Conservation (phyloP, 2,113 vertebrate genomes). For the Etheostoma spectabile region DNA sequence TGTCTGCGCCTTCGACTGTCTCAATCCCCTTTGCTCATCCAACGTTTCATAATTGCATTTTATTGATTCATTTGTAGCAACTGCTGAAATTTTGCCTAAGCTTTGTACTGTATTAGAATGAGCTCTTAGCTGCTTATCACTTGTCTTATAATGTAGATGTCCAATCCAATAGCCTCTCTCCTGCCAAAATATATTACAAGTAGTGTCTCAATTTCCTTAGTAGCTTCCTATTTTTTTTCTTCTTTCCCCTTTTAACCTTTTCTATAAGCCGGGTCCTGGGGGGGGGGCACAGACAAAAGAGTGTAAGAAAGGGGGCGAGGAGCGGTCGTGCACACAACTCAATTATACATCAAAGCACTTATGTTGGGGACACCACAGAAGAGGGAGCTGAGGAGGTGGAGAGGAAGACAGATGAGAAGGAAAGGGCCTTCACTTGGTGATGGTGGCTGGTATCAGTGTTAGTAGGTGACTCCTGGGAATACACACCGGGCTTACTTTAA, state of each 20-base stretch:
- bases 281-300: slow-evolving; percentile 14
- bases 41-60: slow-evolving; percentile 33
- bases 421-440: slow-evolving; percentile 22
- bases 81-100: slow-evolving; percentile 1
- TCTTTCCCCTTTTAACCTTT: slow-evolving; percentile 33
- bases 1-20: slow-evolving; percentile 12
- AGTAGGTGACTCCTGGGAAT: background rate
- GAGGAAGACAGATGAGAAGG: background rate
- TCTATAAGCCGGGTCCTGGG: slow-evolving; percentile 41
- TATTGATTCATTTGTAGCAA: slow-evolving; percentile 42
- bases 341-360: slow-evolving; percentile 82
- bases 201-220: slow-evolving; percentile 17
- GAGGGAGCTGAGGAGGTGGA: background rate
- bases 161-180: slow-evolving; percentile 12
- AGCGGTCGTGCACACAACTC: slow-evolving; percentile 53
- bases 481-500: background rate
- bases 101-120: slow-evolving; percentile 36
- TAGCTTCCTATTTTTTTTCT: slow-evolving; percentile 15
- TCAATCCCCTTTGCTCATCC: slow-evolving; percentile 33
- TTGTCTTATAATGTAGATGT: slow-evolving; percentile 15
- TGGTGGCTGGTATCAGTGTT: background rate
- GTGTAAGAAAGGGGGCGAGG: slow-evolving; percentile 22
- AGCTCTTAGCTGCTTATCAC: slow-evolving; percentile 8
- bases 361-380: slow-evolving; percentile 38
- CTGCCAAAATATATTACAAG: slow-evolving; percentile 9